Conservation (phyloP, 2,888 invertebrate genomes). For the Orthosia gothica region DNA sequence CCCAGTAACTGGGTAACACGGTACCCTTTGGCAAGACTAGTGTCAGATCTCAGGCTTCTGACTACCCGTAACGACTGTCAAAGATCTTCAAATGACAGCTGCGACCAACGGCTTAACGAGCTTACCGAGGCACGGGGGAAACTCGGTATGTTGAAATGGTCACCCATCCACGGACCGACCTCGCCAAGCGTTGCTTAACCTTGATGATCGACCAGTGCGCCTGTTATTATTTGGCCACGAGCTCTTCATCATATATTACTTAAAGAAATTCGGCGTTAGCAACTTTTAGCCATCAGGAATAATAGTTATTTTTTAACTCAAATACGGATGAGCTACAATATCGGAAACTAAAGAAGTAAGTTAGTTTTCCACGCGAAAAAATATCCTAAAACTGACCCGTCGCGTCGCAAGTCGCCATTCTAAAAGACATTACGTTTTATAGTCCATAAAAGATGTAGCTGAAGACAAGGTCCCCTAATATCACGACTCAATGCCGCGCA, state of each 20-base stretch:
- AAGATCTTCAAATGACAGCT: too few species aligned
- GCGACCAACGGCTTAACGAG: too few species aligned
- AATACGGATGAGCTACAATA: not conserved
- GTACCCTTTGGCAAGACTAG: too few species aligned
- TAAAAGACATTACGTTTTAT: slow-evolving; percentile 78
- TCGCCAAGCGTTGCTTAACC: too few species aligned
- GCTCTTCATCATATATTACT: not conserved
- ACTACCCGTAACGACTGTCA: too few species aligned
- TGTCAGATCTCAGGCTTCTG: too few species aligned
- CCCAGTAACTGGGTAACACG: too few species aligned
- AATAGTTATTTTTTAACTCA: not conserved
- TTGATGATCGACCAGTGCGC: too few species aligned
- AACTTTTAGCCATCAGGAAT: not conserved
- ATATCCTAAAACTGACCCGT: slow-evolving; percentile 65
- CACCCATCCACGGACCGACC: too few species aligned
- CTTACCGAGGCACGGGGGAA: too few species aligned
- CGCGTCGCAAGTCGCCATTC: slow-evolving; percentile 67
- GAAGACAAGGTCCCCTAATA: slow-evolving; percentile 63
- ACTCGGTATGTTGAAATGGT: too few species aligned
- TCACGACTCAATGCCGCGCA: slow-evolving; percentile 69
- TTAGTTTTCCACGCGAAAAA: slow-evolving; percentile 46
- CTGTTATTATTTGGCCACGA: too few species aligned
- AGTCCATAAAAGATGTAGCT: slow-evolving; percentile 67
- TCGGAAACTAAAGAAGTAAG: not conserved
- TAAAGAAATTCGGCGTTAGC: not conserved